A percentile compares a stretch with the other conserved stretches of the same genome.
These are phyloP conservation scores for Neocloeon triangulifer DNA, from an alignment of 1,140 invertebrate species.

Conservation along the genomic window DNA sequence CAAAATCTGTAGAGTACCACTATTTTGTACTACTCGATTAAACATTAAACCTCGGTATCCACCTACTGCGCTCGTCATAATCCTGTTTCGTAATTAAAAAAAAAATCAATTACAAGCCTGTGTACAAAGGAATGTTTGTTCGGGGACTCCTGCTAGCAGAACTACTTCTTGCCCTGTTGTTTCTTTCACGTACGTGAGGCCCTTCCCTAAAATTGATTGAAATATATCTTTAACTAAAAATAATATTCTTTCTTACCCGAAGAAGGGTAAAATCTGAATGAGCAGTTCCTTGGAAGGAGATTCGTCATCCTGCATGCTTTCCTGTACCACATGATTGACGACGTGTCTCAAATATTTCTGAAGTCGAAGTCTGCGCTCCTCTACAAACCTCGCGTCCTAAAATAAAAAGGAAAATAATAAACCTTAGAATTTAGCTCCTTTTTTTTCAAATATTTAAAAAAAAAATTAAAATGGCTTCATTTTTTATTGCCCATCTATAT, in stretches of 20 bases:
- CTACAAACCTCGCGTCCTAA: conserved; percentile 58
- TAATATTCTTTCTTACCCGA: conserved; percentile 33
- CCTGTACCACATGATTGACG: conserved; percentile 37
- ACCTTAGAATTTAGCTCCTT: conserved; percentile 3
- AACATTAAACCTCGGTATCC: no score
- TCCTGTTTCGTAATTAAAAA: no score
- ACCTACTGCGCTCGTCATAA: no score
- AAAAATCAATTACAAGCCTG: no score
- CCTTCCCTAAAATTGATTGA: no score
- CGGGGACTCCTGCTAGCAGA: no score
- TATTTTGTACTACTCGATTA: no score
- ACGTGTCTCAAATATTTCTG: conserved; percentile 57
- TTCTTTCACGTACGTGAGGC: no score
- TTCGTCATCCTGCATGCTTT: conserved; percentile 40
- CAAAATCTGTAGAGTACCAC: no score
- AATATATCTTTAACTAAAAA: not conserved
- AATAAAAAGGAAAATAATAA: conserved; percentile 4
- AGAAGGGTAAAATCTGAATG: conserved; percentile 51
- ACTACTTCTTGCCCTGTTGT: no score
- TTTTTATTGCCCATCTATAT: not conserved
- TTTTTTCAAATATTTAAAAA: not conserved
- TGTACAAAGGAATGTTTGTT: no score
- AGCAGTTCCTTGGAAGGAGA: conserved; percentile 44
- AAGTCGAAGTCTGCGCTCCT: conserved; percentile 45
- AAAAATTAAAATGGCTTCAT: not conserved